Base-by-base conservation (phyloP, 2,797 vertebrate species). In the Anabas testudineus region DNA sequence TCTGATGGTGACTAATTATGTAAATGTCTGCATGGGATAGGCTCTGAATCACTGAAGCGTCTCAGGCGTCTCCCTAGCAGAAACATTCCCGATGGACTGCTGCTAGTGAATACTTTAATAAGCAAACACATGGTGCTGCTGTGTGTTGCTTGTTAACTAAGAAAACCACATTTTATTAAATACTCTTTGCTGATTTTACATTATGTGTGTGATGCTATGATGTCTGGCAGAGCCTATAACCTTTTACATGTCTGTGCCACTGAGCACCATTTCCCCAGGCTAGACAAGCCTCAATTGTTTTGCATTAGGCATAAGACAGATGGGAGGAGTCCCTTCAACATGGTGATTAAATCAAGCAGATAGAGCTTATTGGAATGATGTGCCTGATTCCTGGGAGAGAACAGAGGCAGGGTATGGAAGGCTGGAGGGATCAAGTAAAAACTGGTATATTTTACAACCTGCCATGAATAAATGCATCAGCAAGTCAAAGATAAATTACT, bases 81-180 rank as follows among this genome's bases (percentile, higher is more conserved):
- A 36, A 61, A 67, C 77, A n/a, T 62, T 72, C 74, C 61, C 78
- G 24, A 32, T 34, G 80, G 82, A 72, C 56, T 10, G 39, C 64
- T 10, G 24, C 74, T 69, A 70, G 87, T 88, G 85, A 90, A 92
- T 88, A 79, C 92, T 92, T 90, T 90, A 82, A 86, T 91, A 90
- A 85, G 76, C 65, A 87, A 77, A 93, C 78, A 82, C n/a, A 76
- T 48, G 74, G 57, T 80, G 46, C 53, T 47, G 65, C 42, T 84
- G 76, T 81, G 48, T 88, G 76, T 90, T 4, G 3, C 88, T 93
- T 92, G 90, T 93, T 93, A 92, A 88, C 90, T 90, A 90, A 90
- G n/a, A 59, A 83, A 93, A 88, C 92, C 88, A 86, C 57, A 88
- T 79, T 66, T 89, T 87, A 93, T 94, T 92, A 91, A 63, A 85